Evolutionary conservation across 2,797 vertebrate genomes (phyloP).

Genomic region (Betta splendens): DNA sequence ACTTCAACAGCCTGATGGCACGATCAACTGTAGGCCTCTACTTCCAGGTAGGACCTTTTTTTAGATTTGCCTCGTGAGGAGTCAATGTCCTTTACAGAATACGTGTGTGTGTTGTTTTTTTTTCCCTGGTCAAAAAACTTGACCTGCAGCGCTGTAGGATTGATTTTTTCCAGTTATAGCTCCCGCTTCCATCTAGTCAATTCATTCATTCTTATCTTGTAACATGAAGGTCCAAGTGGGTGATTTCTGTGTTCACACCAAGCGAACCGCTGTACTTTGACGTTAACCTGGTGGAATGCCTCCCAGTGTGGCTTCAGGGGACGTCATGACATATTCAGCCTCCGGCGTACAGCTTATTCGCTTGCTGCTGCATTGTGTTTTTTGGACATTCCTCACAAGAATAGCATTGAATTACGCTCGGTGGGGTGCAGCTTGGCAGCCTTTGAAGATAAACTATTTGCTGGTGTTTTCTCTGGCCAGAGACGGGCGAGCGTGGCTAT

Average conservation of each 20-base stretch:
- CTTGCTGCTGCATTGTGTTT: constrained; percentile 73
- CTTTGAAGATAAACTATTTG: constrained; percentile 73
- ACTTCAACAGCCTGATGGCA: constrained; percentile 93
- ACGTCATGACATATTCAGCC: constrained; percentile 64
- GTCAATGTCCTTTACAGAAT: too few relatives aligned
- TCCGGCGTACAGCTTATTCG: constrained; percentile 72
- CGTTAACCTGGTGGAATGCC: constrained; percentile 59
- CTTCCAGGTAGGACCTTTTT: constrained; percentile 89
- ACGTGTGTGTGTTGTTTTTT: too few relatives aligned
- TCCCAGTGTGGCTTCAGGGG: constrained; percentile 50
- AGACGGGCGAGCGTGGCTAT: constrained; percentile 23
- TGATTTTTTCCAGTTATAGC: neutral
- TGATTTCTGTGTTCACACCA: constrained; percentile 38
- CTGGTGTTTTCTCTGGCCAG: constrained; percentile 68
- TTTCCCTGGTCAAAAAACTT: neutral
- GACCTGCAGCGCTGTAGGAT: neutral
- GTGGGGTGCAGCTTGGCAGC: constrained; percentile 65
- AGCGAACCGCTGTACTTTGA: constrained; percentile 56
- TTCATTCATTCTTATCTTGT: too few relatives aligned
- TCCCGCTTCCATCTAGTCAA: neutral
- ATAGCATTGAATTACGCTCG: constrained; percentile 72
- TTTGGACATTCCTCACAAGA: constrained; percentile 80
- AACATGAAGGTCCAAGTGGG: constrained; percentile 28
- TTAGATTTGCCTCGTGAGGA: neutral
- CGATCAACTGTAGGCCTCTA: constrained; percentile 88